phyloP scores from a whole-genome alignment of 2,888 invertebrate species.

The Lymantria monacha region DNA sequence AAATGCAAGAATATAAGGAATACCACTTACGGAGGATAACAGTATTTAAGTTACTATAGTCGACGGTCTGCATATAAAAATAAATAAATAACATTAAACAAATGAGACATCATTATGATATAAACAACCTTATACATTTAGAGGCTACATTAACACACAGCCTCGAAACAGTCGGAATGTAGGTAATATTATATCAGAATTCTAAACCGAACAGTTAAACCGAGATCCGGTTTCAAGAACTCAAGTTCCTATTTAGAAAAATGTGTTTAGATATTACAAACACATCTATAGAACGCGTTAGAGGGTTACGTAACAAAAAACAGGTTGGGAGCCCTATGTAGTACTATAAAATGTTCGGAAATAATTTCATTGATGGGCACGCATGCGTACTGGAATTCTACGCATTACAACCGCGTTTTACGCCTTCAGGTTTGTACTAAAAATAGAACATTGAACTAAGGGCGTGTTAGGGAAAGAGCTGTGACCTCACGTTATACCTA shows the following conservation, averaged over 20 bases:
- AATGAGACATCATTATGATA: too few species aligned
- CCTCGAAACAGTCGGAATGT: slow-evolving; percentile 4
- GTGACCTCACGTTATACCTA: slow-evolving; percentile 31
- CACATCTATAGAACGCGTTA: slow-evolving; percentile 28
- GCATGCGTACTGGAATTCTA: slow-evolving; percentile 34
- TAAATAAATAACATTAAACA: too few species aligned
- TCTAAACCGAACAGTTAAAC: slow-evolving; percentile 22
- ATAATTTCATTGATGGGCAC: slow-evolving; percentile 41
- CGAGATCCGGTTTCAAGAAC: slow-evolving; percentile 32
- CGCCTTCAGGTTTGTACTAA: slow-evolving; percentile 31
- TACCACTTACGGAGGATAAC: too few species aligned
- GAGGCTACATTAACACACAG: neutral
- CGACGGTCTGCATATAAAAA: too few species aligned
- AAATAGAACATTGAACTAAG: slow-evolving; percentile 43
- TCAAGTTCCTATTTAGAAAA: slow-evolving; percentile 24
- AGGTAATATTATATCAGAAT: slow-evolving; percentile 8
- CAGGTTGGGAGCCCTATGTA: slow-evolving; percentile 33
- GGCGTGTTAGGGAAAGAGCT: slow-evolving; percentile 35
- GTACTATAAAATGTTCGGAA: slow-evolving; percentile 36
- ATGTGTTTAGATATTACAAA: slow-evolving; percentile 32
- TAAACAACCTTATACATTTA: too few species aligned
- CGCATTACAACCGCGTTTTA: slow-evolving; percentile 26
- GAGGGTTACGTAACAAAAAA: slow-evolving; percentile 32
- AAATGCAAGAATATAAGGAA: neutral
- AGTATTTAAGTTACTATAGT: too few species aligned